Evolutionary conservation across 2,797 vertebrate genomes (phyloP).

Genomic region (Lepilemur ruficaudatus): DNA sequence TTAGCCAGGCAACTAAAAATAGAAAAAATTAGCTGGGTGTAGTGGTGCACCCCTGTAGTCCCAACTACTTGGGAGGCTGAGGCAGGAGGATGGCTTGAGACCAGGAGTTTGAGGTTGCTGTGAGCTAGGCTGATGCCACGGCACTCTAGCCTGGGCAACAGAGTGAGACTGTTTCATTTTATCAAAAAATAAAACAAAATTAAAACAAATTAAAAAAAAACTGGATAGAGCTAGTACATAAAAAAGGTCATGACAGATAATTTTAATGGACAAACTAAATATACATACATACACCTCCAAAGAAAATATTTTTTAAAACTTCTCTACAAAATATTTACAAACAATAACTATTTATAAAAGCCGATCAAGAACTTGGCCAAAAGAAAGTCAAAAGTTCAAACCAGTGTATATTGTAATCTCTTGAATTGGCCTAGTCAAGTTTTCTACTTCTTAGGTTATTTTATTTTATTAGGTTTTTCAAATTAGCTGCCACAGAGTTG

Average conservation of each 20-base stretch:
- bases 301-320: not conserved
- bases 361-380: not conserved
- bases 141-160: too few relatives aligned
- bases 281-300: not conserved
- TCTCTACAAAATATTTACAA: not conserved
- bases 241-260: not conserved
- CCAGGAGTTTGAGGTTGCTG: too few relatives aligned
- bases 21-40: too few relatives aligned
- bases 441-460: not conserved
- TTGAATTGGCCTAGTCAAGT: not conserved
- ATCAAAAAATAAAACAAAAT: too few relatives aligned
- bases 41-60: too few relatives aligned
- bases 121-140: too few relatives aligned
- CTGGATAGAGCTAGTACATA: not conserved
- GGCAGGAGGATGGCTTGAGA: too few relatives aligned
- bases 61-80: too few relatives aligned
- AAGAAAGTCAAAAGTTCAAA: not conserved
- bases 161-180: too few relatives aligned
- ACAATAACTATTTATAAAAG: not conserved
- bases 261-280: not conserved
- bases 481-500: not conserved
- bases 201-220: not conserved
- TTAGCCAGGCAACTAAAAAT: too few relatives aligned
- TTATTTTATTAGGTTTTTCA: not conserved
- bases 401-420: not conserved